phyloP scores from a whole-genome alignment of 2,888 invertebrate species.

The Nudaria mundana region DNA sequence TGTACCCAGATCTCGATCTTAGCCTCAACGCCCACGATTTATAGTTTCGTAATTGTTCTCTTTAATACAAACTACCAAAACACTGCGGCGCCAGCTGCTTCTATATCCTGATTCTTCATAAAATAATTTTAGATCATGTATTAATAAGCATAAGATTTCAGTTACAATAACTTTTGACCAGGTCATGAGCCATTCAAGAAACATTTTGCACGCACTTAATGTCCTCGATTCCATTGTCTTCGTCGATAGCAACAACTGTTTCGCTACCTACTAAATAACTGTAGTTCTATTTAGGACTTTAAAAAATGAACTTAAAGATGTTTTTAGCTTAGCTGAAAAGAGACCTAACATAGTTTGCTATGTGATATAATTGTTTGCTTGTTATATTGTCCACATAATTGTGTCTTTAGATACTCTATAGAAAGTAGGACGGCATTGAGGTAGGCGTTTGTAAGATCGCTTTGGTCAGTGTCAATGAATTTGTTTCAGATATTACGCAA shows the following conservation, averaged over 20 bases:
- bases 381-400: constrained; percentile 61
- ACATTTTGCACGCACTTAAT: constrained; percentile 38
- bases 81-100: constrained; percentile 41
- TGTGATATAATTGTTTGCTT: constrained; percentile 64
- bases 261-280: constrained; percentile 9
- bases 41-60: constrained; percentile 46
- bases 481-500: constrained; percentile 66
- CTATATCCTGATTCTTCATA: constrained; percentile 40
- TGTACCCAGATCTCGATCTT: constrained; percentile 41
- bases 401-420: constrained; percentile 55
- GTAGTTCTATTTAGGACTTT: constrained; percentile 39
- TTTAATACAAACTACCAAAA: constrained; percentile 41
- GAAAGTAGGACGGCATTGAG: constrained; percentile 79
- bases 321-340: constrained; percentile 11
- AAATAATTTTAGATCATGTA: constrained; percentile 30
- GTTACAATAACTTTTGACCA: constrained; percentile 14
- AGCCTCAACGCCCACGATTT: constrained; percentile 45
- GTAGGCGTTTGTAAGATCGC: constrained; percentile 70
- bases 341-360: constrained; percentile 23
- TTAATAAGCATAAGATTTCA: constrained; percentile 9
- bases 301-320: constrained; percentile 22
- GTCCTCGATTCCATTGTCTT: constrained; percentile 60
- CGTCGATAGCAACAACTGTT: constrained; percentile 25
- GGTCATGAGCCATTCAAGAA: constrained; percentile 34
- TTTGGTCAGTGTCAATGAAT: constrained; percentile 75